Conservation (phyloP, 2,113 vertebrate genomes). For the Typhlomys cinereus region DNA sequence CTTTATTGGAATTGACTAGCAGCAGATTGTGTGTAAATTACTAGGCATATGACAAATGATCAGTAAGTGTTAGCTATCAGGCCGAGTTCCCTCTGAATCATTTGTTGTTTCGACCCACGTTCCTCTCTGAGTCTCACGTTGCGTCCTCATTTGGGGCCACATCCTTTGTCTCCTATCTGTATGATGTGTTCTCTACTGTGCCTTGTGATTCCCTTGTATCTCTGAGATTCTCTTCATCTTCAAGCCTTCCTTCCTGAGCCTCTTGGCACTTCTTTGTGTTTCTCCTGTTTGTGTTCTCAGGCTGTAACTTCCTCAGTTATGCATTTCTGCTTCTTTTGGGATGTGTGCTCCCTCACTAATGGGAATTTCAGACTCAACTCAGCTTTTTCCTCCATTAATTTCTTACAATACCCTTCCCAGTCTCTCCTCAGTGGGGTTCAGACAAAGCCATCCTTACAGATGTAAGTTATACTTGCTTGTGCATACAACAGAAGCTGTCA, state of each 20-base stretch:
- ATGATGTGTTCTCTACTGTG: background rate
- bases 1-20: background rate
- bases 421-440: conserved; percentile 40
- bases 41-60: background rate
- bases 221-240: conserved; percentile 25
- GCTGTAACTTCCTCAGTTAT: background rate
- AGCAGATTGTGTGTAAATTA: background rate
- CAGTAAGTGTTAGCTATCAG: background rate
- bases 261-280: background rate
- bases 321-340: background rate
- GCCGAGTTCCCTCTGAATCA: background rate
- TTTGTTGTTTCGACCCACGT: background rate
- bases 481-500: background rate
- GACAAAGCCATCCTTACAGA: background rate
- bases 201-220: background rate
- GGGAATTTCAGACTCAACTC: conserved; percentile 29
- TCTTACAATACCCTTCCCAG: background rate
- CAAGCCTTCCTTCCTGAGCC: background rate
- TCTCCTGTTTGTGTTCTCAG: background rate
- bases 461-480: conserved; percentile 5
- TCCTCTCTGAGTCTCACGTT: background rate
- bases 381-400: conserved; percentile 56
- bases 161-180: background rate
- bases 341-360: background rate
- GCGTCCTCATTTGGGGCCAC: background rate